These are phyloP conservation scores for Sinocyclocheilus anophthalmus DNA, from an alignment of 2,113 vertebrate species.

Conservation along the genomic window DNA sequence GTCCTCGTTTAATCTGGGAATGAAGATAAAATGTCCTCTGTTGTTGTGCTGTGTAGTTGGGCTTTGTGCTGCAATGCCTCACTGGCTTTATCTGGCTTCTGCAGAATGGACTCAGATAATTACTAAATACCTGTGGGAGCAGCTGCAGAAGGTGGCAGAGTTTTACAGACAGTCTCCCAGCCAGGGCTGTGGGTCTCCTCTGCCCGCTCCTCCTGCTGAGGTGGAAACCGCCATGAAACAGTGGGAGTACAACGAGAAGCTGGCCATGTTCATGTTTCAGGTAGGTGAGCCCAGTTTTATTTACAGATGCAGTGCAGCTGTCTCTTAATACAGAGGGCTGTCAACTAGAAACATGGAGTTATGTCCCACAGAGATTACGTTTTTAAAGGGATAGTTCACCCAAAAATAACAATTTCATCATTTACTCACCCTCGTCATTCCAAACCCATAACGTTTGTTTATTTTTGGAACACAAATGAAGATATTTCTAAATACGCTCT, in stretches of 20 bases:
- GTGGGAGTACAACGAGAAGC: conserved; percentile 99
- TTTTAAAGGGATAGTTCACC: not conserved
- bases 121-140: conserved; percentile 96
- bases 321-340: no score
- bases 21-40: no score
- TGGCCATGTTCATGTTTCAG: conserved; percentile 99
- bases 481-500: no score
- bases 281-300: conserved; percentile 49
- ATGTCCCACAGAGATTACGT: conserved; percentile 52
- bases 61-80: not conserved
- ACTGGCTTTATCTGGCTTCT: conserved; percentile 24
- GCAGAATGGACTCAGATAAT: conserved; percentile 99
- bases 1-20: no score
- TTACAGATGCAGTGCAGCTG: no score
- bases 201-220: conserved; percentile 85
- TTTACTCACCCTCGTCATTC: no score
- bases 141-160: conserved; percentile 96
- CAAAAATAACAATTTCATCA: not conserved
- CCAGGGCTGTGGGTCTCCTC: conserved; percentile 84
- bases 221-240: conserved; percentile 95
- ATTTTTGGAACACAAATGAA: no score
- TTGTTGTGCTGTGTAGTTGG: not conserved
- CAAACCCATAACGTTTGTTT: no score
- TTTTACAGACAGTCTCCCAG: conserved; percentile 89
- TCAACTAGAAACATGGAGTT: no score